These are phyloP conservation scores for Diorhabda sublineata DNA, from an alignment of 1,140 invertebrate genomes.

Conservation along the genomic window DNA sequence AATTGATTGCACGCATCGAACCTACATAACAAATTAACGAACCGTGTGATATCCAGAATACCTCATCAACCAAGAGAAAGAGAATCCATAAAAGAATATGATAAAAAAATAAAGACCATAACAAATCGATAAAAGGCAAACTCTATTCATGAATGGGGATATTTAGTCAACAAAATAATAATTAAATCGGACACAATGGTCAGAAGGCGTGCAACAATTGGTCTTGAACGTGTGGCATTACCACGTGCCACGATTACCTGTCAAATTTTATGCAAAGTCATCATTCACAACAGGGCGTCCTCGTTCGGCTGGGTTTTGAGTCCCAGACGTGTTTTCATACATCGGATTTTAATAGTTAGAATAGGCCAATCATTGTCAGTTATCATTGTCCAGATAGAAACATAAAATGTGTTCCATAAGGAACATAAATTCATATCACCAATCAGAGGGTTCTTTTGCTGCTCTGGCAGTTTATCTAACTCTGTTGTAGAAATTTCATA, in stretches of 20 bases:
- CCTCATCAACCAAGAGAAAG: not conserved
- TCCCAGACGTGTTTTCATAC: not conserved
- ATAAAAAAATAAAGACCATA: not conserved
- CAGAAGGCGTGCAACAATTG: conserved; percentile 33
- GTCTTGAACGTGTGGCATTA: conserved; percentile 23
- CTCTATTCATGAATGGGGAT: not conserved
- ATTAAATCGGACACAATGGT: conserved; percentile 34
- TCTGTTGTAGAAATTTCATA: too few species aligned
- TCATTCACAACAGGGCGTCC: conserved; percentile 10
- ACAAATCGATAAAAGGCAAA: not conserved
- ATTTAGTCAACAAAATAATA: conserved; percentile 3
- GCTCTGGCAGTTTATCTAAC: too few species aligned
- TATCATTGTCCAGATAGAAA: too few species aligned
- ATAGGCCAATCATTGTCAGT: not conserved
- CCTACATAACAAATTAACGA: conserved; percentile 1
- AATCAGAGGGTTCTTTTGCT: too few species aligned
- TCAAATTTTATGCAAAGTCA: conserved; percentile 28
- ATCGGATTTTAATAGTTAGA: not conserved
- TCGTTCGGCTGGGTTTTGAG: too few species aligned
- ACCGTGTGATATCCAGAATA: conserved; percentile 2
- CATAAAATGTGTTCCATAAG: too few species aligned
- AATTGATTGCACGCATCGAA: not conserved
- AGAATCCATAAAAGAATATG: not conserved
- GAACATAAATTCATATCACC: too few species aligned
- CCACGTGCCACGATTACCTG: conserved; percentile 33